Base-by-base conservation (phyloP, 2,797 vertebrate genomes). In the Hippoglossus hippoglossus region DNA sequence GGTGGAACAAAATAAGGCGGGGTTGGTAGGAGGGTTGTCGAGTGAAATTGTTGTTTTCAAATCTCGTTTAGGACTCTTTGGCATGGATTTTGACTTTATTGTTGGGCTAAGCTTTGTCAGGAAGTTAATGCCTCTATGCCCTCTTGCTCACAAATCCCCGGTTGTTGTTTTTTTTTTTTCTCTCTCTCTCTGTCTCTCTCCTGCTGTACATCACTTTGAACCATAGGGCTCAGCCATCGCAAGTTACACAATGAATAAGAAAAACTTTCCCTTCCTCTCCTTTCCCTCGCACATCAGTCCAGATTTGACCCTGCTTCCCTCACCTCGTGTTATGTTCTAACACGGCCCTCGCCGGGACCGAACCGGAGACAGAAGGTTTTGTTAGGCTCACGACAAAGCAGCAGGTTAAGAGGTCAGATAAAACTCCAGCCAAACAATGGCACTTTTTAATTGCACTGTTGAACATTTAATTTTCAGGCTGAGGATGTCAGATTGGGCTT, bases 401-500 rank as follows among this genome's bases (percentile, higher is more conserved):
- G 73, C 63, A 73, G 75, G 80, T 86, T 80, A 84, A 56, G 71
- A 75, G 79, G 80, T 87, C 82, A 63, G 63, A 86, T 82, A 83
- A 83, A 72, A 74, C 79, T 77, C 56, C 31, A 77, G 85, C 67
- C 81, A 86, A 89, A 92, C 79, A 88, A 85, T 69, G 69, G 66
- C 61, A 79, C 65, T 77, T 83, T 83, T 89, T 90, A 91, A 88
- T 88, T 90, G 85, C 75, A 76, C 81, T 46, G 36, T 77, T 92
- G 88, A 89, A 85, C 87, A 86, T 91, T 92, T 86, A 72, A 91
- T 92, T 92, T 92, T 92, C 84, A 88, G 87, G 87, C 90, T 90
- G 87, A 92, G 72, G 64, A 80, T 71, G 55, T 88, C 82, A 87
- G 89, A 84, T 89, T 81, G 80, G 68, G 77, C 71, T 69, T 72